Evolutionary conservation across 2,113 vertebrate genomes (phyloP).

Genomic region (Nibea albiflora): DNA sequence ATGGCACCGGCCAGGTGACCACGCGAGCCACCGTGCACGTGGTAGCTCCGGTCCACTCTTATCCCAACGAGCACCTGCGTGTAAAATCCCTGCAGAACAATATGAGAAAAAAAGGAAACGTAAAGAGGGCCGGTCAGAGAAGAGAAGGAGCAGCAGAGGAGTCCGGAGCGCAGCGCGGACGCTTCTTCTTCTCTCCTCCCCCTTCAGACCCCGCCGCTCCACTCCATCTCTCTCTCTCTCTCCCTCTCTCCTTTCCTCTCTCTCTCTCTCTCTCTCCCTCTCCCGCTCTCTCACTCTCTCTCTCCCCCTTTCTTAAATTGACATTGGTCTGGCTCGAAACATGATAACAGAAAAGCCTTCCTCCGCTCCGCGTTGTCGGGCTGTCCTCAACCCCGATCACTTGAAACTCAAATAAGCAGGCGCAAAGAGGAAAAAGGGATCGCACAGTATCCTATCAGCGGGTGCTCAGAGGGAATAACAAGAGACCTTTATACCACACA

Average conservation of each 20-base stretch:
- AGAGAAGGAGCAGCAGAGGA: slow-evolving; percentile 76
- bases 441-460: slow-evolving; percentile 61
- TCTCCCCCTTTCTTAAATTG: slow-evolving; percentile 83
- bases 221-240: slow-evolving; percentile 80
- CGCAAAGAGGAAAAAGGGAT: slow-evolving; percentile 41
- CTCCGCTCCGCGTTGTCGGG: slow-evolving; percentile 74
- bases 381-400: slow-evolving; percentile 72
- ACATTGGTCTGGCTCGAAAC: slow-evolving; percentile 82
- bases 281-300: slow-evolving; percentile 84
- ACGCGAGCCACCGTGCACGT: slow-evolving; percentile 83
- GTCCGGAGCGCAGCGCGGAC: slow-evolving; percentile 86
- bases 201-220: slow-evolving; percentile 87
- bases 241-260: slow-evolving; percentile 82
- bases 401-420: slow-evolving; percentile 71
- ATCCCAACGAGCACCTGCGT: slow-evolving; percentile 84
- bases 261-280: slow-evolving; percentile 73
- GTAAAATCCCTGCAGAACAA: slow-evolving; percentile 71
- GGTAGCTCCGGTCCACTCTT: slow-evolving; percentile 81
- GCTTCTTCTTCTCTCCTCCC: slow-evolving; percentile 88
- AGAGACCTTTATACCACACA: slow-evolving; percentile 56
- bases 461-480: slow-evolving; percentile 62
- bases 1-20: slow-evolving; percentile 88
- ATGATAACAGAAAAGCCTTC: slow-evolving; percentile 82
- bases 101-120: slow-evolving; percentile 16
- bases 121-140: slow-evolving; percentile 52